Base-by-base conservation (phyloP, 2,797 vertebrate species). In the Gallinago stenura region DNA sequence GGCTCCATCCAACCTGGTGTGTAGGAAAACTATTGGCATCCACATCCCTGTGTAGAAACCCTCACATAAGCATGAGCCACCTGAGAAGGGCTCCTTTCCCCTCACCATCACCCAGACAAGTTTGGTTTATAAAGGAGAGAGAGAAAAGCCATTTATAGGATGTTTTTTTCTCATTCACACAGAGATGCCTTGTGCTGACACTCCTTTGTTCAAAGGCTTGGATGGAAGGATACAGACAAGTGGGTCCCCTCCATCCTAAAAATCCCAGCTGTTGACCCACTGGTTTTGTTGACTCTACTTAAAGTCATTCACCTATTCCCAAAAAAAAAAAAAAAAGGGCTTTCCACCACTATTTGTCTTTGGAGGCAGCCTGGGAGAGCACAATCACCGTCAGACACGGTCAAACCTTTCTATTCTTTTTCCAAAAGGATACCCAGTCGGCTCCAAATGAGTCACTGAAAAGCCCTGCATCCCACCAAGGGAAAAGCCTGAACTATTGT, bases 31-130 rank as follows among this genome's bases (percentile, higher is more conserved):
- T 5, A 1, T 0, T 6, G 46, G 41, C 60, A 86, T 3, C 25
- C 58, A 25, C 2, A 1, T 15, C 30, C 46, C 62, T 9, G 10
- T 2, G 4, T 0, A 20, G 26, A 37, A n/a, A 25, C 14, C 2
- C 25, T 10, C 25, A 4, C 9, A 60, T 15, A 16, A 79, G 21
- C 3, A 1, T 5, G 5, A 56, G 25, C 25, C 15, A 4, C 25
- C 9, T 2, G 37, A 41, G 46, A 48, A 73, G 14, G 73, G 54
- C 43, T 79, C 41, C 28, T 24, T 50, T 35, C 35, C 45, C n/a
- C 26, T 53, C 58, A 26, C 30, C 12, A 53, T 17, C 1, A 2
- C 13, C 24, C 45, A 16, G 15, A 19, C 18, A 31, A 26, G 17
- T 18, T 12, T 22, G 22, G 12, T 21, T 88, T 24, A 11, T 12